A percentile compares a stretch with the other conserved stretches of the same genome.
Evolutionary conservation across 2,888 invertebrate genomes (phyloP).

Genomic region (Amitus sp.): DNA sequence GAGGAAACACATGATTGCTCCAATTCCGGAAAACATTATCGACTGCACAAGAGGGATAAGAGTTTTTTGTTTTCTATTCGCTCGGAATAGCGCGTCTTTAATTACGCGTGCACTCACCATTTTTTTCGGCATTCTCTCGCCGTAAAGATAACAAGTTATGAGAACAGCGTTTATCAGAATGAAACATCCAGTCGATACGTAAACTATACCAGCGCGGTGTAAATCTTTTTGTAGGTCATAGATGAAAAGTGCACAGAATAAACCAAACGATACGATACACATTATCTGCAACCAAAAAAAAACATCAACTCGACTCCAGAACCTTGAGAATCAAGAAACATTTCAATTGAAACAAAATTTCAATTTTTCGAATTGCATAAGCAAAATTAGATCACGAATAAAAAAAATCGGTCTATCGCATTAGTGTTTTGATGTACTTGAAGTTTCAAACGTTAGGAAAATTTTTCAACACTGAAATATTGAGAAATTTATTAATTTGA

Average conservation of each 20-base stretch:
- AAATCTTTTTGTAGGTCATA: constrained; percentile 64
- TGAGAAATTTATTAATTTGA: too few species aligned
- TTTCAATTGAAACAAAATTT: too few species aligned
- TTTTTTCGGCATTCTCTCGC: constrained; percentile 72
- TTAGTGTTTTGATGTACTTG: too few species aligned
- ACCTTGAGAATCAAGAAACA: too few species aligned
- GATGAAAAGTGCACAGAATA: constrained; percentile 73
- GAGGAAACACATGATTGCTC: constrained; percentile 72
- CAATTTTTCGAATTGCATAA: too few species aligned
- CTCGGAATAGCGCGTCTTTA: too few species aligned
- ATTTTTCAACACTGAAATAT: too few species aligned
- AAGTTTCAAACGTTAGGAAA: too few species aligned
- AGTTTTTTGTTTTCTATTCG: too few species aligned
- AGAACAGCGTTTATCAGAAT: constrained; percentile 74
- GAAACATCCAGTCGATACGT: constrained; percentile 74
- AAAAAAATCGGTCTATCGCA: too few species aligned
- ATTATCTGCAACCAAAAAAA: constrained; percentile 67
- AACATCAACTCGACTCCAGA: too few species aligned
- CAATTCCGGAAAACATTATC: constrained; percentile 71
- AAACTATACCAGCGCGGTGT: constrained; percentile 72
- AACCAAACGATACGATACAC: constrained; percentile 71
- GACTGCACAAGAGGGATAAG: constrained; percentile 62
- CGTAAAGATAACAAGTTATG: constrained; percentile 70
- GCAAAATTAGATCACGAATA: too few species aligned
- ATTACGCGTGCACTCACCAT: constrained; percentile 67